These are phyloP conservation scores for Euthynnus affinis DNA, from an alignment of 2,797 vertebrate genomes.

Conservation along the genomic window DNA sequence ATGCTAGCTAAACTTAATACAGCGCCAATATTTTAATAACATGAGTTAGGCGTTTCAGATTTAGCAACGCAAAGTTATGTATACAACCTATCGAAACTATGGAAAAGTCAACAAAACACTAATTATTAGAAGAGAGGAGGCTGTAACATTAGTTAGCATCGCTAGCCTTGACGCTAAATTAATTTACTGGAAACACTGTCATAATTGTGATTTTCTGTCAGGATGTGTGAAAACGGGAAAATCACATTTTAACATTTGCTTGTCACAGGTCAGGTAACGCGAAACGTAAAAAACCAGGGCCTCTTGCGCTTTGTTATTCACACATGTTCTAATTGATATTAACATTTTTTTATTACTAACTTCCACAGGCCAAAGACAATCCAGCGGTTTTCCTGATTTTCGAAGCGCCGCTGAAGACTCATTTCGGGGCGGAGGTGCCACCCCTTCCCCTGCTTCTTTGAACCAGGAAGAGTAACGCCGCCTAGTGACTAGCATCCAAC, in stretches of 20 bases:
- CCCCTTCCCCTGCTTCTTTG: conserved; percentile 27
- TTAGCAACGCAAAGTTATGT: not conserved
- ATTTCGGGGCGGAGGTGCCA: conserved; percentile 19
- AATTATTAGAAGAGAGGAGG: not conserved
- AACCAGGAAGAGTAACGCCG: conserved; percentile 67
- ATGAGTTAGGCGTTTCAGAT: not conserved
- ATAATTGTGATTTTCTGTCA: not conserved
- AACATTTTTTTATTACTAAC: not conserved
- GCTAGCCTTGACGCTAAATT: conserved; percentile 20
- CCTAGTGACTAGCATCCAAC: conserved; percentile 68
- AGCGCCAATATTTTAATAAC: not conserved
- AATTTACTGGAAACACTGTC: not conserved
- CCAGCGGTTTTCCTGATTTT: conserved; percentile 79
- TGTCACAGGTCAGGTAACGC: not conserved
- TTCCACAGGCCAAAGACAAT: conserved; percentile 76
- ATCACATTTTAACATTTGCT: not conserved
- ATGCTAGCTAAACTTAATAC: not conserved
- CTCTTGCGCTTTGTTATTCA: rapidly evolving
- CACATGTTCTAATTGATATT: conserved; percentile 48
- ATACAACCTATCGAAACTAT: rapidly evolving
- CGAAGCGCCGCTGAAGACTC: conserved; percentile 46
- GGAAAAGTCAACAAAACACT: not conserved
- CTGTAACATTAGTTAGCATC: conserved; percentile 11
- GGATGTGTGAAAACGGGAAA: not conserved
- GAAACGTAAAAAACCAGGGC: not conserved